Percentiles rank a stretch among this genome's conserved stretches.
Conservation (phyloP, 2,888 invertebrate species). For the Agonopterix heracliana region DNA sequence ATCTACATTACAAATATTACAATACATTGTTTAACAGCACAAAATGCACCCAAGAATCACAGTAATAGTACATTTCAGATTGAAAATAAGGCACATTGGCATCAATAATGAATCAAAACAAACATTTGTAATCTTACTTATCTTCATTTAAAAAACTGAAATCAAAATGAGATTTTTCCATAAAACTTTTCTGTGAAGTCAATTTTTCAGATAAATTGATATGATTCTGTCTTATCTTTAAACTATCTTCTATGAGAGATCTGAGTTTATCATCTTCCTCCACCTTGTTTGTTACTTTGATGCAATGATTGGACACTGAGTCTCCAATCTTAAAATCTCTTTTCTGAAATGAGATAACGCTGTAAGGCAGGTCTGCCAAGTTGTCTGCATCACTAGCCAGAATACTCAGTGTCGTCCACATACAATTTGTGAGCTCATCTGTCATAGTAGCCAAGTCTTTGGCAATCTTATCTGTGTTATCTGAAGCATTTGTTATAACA, state of each 20-base stretch:
- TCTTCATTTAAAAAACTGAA: constrained; percentile 56
- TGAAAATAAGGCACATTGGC: no score
- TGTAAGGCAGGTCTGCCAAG: constrained; percentile 55
- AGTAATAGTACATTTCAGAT: no score
- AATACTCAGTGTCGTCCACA: constrained; percentile 61
- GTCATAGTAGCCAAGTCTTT: constrained; percentile 38
- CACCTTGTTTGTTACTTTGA: constrained; percentile 34
- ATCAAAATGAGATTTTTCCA: constrained; percentile 46
- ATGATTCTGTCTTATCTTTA: constrained; percentile 53
- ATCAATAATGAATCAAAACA: no score
- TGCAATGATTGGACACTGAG: constrained; percentile 49
- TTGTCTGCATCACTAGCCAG: constrained; percentile 50
- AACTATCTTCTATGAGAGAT: constrained; percentile 61
- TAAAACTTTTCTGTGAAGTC: constrained; percentile 46
- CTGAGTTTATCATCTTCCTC: constrained; percentile 47
- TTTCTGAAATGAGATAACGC: constrained; percentile 65
- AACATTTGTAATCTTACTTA: background rate
- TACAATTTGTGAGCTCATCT: constrained; percentile 53
- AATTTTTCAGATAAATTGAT: constrained; percentile 45
- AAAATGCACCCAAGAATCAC: no score
- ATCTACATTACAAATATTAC: no score
- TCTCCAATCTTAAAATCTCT: constrained; percentile 67
- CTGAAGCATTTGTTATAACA: constrained; percentile 50
- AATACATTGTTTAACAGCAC: no score
- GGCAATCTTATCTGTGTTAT: constrained; percentile 50